A percentile compares a stretch with the other conserved stretches of the same genome.
Conservation (phyloP, 2,113 vertebrate genomes). For the Nematolebias whitei region DNA sequence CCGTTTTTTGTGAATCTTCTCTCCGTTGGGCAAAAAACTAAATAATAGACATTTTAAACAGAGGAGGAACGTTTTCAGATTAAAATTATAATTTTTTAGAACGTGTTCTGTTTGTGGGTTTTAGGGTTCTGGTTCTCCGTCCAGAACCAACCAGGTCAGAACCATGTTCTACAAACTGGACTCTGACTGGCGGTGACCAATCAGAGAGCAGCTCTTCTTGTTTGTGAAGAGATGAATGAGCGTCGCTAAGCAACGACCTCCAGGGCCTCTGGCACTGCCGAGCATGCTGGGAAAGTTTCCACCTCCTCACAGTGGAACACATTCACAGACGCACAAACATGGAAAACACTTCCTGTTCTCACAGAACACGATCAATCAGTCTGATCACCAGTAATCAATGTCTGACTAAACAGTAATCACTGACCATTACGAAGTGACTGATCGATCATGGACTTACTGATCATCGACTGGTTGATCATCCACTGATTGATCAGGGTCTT, state of each 20-base stretch:
- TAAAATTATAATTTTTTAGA: no score
- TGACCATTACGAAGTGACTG: no score
- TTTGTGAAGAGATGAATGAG: neutral
- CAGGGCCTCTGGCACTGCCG: conserved; percentile 5
- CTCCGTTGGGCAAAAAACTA: no score
- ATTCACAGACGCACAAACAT: conserved; percentile 15
- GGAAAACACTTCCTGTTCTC: neutral
- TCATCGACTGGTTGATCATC: no score
- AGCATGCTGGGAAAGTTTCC: conserved; percentile 55
- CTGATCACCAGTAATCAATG: neutral
- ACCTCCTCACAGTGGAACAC: conserved; percentile 2
- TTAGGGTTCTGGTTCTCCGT: neutral
- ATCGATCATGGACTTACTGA: no score
- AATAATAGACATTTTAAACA: no score
- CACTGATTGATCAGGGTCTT: no score
- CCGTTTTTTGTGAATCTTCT: no score
- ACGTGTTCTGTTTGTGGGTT: no score
- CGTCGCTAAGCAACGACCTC: conserved; percentile 53
- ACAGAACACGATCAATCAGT: neutral
- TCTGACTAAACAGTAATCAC: neutral
- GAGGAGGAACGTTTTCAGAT: no score
- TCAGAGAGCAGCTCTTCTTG: conserved; percentile 2
- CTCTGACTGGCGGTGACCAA: conserved; percentile 10
- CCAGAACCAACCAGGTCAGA: neutral
- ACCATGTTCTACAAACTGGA: neutral